A percentile compares a stretch with the other conserved stretches of the same genome.
phyloP scores from a whole-genome alignment of 2,888 invertebrate genomes.

The Epistrophe eligans region DNA sequence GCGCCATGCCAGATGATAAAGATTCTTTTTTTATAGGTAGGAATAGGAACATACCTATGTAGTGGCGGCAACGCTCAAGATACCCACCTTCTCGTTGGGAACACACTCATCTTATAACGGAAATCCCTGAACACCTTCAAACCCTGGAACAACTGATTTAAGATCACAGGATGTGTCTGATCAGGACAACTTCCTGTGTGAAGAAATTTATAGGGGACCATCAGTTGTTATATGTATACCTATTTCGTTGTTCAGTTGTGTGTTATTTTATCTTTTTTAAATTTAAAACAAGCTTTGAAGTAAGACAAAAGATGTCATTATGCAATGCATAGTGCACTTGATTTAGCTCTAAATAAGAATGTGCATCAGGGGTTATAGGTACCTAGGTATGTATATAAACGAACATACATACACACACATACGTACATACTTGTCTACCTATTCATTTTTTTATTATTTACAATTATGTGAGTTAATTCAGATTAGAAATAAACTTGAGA shows the following conservation, averaged over 20 bases:
- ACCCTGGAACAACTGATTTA: constrained; percentile 13
- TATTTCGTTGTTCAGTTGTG: background rate
- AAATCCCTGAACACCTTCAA: constrained; percentile 43
- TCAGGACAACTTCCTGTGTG: constrained; percentile 53
- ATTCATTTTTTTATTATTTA: background rate
- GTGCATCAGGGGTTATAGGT: background rate
- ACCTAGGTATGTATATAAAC: background rate
- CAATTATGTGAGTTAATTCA: constrained; percentile 33
- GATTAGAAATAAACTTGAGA: constrained; percentile 42
- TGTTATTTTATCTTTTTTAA: background rate
- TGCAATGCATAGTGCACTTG: constrained; percentile 18
- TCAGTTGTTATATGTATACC: background rate
- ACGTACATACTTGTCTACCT: background rate
- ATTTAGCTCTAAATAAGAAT: background rate
- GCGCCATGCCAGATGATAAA: constrained; percentile 9
- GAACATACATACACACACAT: background rate
- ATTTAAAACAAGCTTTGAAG: constrained; percentile 15
- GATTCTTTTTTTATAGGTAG: background rate
- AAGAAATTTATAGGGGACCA: constrained; percentile 14
- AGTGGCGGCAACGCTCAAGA: constrained; percentile 10
- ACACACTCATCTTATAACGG: constrained; percentile 26
- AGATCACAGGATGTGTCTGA: constrained; percentile 63
- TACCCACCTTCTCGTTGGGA: background rate
- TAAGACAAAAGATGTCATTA: constrained; percentile 24
- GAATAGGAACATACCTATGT: background rate